Percentiles rank a stretch among this genome's conserved stretches.
These are phyloP conservation scores for Leptinotarsa lineolata DNA, from an alignment of 1,140 invertebrate genomes.

Conservation along the genomic window DNA sequence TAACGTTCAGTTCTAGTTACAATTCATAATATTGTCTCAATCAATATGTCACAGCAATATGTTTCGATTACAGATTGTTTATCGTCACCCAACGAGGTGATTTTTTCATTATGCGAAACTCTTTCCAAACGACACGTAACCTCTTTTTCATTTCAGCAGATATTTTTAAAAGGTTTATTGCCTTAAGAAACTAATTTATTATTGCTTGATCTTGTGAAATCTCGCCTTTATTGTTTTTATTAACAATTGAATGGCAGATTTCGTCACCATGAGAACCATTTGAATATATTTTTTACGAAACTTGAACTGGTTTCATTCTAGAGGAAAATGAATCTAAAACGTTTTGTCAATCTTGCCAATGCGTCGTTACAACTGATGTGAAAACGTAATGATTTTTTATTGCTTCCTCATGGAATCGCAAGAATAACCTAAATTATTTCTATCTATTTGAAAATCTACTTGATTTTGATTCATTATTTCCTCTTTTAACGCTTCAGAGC, in stretches of 20 bases:
- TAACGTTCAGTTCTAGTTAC: no score
- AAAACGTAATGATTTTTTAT: conserved; percentile 10
- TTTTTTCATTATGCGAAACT: neutral
- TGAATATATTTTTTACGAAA: conserved; percentile 28
- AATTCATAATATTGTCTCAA: no score
- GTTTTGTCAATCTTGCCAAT: neutral
- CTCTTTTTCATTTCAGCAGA: conserved; percentile 17
- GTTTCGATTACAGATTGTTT: neutral
- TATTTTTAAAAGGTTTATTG: conserved; percentile 22
- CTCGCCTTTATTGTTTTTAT: conserved; percentile 30
- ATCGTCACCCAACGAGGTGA: neutral
- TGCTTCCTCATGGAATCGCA: conserved; percentile 14
- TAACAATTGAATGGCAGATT: conserved; percentile 27
- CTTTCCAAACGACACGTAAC: conserved; percentile 20
- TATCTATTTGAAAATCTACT: conserved; percentile 24
- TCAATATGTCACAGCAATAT: no score
- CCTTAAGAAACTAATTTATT: conserved; percentile 28
- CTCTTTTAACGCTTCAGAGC: conserved; percentile 34
- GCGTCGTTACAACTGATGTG: neutral
- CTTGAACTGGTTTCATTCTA: conserved; percentile 22
- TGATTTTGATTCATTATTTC: conserved; percentile 37
- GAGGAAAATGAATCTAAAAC: neutral
- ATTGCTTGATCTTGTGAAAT: conserved; percentile 25
- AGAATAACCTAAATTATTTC: conserved; percentile 14
- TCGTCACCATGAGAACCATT: conserved; percentile 25